phyloP scores from a whole-genome alignment of 2,797 vertebrate species.

The Melanotaenia parkinsoni region DNA sequence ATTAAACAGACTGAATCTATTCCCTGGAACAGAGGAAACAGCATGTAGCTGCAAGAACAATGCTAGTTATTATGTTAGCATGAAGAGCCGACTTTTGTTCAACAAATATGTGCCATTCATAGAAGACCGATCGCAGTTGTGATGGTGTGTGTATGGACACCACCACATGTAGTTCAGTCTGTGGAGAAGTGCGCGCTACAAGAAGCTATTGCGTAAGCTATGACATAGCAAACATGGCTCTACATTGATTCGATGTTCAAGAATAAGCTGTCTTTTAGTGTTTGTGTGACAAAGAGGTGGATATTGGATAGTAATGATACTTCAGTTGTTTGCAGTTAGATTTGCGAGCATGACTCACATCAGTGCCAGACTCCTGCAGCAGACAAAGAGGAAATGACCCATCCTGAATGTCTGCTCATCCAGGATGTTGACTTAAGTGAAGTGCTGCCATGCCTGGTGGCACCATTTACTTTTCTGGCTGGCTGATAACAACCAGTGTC shows the following conservation, averaged over 20 bases:
- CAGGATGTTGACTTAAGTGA: conserved; percentile 70
- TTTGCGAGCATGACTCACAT: conserved; percentile 23
- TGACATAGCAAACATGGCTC: neutral
- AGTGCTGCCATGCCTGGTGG: conserved; percentile 56
- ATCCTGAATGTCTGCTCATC: conserved; percentile 47
- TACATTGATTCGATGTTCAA: neutral
- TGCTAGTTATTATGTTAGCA: neutral
- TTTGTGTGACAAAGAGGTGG: conserved; percentile 6
- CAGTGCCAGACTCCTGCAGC: conserved; percentile 11
- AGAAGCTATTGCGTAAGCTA: neutral
- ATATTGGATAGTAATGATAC: neutral
- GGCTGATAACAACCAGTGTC: conserved; percentile 67
- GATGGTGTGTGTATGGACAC: neutral
- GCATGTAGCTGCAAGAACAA: neutral
- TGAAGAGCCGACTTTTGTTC: neutral
- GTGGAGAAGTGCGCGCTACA: neutral
- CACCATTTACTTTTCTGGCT: conserved; percentile 55
- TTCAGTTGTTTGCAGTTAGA: conserved; percentile 4
- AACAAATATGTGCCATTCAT: neutral
- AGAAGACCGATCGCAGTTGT: neutral
- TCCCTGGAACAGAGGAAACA: neutral
- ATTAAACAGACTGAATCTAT: neutral
- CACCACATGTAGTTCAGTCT: neutral
- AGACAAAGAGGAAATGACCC: conserved; percentile 60
- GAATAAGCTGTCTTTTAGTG: neutral